Conservation (phyloP, 2,888 invertebrate genomes). For the Heliconius hortense region DNA sequence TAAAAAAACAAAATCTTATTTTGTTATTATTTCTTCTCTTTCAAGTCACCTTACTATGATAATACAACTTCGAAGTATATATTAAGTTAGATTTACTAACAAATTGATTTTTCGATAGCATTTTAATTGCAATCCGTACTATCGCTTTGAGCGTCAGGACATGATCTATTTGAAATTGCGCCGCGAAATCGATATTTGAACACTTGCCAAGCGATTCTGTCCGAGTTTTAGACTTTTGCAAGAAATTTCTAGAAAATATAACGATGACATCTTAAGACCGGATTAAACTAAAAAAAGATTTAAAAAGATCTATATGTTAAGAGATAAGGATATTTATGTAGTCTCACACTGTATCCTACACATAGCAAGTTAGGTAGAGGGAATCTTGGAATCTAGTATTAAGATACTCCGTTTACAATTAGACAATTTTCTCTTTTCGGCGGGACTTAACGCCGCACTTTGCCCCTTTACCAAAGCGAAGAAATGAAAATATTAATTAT, state of each 20-base stretch:
- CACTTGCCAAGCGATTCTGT: slow-evolving; percentile 29
- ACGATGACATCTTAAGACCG: neutral
- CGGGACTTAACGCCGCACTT: too few species aligned
- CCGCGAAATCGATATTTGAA: slow-evolving; percentile 31
- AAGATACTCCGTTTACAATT: too few species aligned
- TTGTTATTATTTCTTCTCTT: neutral
- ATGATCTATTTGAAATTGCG: slow-evolving; percentile 24
- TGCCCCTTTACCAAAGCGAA: too few species aligned
- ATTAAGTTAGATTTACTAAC: neutral
- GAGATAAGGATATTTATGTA: neutral
- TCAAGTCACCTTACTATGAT: neutral
- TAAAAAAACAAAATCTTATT: too few species aligned
- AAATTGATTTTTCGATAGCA: neutral
- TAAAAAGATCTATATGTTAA: neutral
- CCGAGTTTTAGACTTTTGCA: slow-evolving; percentile 16
- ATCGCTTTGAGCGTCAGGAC: neutral
- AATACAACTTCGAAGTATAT: neutral
- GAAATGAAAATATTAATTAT: too few species aligned
- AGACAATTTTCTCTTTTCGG: too few species aligned
- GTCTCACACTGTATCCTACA: neutral
- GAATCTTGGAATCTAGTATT: too few species aligned
- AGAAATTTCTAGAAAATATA: slow-evolving; percentile 12
- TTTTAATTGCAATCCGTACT: slow-evolving; percentile 10
- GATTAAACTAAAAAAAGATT: slow-evolving; percentile 2
- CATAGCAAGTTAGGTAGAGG: too few species aligned